Base-by-base conservation (phyloP, 2,888 invertebrate genomes). In the Nephrocerus scutellatus region DNA sequence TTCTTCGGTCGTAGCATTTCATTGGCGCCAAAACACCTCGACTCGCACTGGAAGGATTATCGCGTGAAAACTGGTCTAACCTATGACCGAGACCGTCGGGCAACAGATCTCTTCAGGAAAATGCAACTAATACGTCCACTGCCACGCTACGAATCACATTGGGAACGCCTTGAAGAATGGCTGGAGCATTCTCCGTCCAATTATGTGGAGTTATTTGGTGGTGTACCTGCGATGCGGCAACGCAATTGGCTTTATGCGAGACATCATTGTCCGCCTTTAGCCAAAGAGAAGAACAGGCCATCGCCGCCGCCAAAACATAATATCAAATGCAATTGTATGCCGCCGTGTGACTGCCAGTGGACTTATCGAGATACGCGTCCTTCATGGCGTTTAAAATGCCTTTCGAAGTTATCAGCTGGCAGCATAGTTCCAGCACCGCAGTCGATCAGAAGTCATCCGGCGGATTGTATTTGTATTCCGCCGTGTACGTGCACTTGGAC, bases 1-100 rank as follows among this genome's bases (percentile, higher is more conserved):
- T 57, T 53, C 15, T 72, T 70, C 32, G 42, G 53, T 0, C 59
- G 74, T 2, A 72, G 72, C 31, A 52, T 75, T 1, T 65, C 71
- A 0, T 51, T 73, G 3, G 73, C 74, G 0, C 58, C 67, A 0
- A 53, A 73, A 9, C 63, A 70, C 26, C 73, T 74, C 0, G 50
- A 70, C 3, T 72, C 72, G 0, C 67, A 74, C n/a, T 73, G 71
- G 43, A 72, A 72, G 2, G 62, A 70, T 54, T 74, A 73, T 54
- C 70, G 72, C 10, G 64, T 72, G 0, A 62, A 70, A 24, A 74
- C 72, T 0, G 77, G 76, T 0, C 70, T 70, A 0, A 66, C 47
- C 10, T 73, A 73, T 63, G 73, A 74, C 0, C 59, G 66, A 3
- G 50, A 70, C 35, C 66, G 47, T 42, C 72, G 73, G 37, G n/a